These are phyloP conservation scores for Chrysoperla carnea DNA, from an alignment of 1,140 invertebrate genomes.

Conservation along the genomic window DNA sequence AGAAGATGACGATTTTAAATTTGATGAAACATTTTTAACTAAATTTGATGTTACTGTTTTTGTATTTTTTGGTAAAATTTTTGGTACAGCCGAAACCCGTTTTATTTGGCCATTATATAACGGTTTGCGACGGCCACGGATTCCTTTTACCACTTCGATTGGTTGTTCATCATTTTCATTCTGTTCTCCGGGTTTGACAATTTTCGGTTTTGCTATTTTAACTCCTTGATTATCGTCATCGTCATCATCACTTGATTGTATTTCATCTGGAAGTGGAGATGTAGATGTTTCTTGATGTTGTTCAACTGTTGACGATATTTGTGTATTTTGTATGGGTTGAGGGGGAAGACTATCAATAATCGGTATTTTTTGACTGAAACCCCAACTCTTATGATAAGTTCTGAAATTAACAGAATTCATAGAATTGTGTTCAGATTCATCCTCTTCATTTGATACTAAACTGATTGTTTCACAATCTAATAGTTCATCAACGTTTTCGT, in stretches of 20 bases:
- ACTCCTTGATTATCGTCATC: neutral
- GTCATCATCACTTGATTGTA: neutral
- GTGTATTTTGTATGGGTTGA: neutral
- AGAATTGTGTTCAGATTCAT: constrained; percentile 26
- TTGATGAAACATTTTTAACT: constrained; percentile 15
- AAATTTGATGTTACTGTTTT: constrained; percentile 14
- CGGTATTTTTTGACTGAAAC: constrained; percentile 7
- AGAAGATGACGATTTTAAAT: constrained; percentile 7
- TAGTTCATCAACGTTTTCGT: constrained; percentile 26
- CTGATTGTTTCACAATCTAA: constrained; percentile 47
- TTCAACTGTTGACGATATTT: neutral
- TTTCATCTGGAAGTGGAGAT: neutral
- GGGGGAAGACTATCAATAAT: neutral
- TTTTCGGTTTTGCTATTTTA: neutral
- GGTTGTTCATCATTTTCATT: constrained; percentile 18
- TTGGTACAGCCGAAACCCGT: constrained; percentile 13
- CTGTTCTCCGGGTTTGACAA: constrained; percentile 1
- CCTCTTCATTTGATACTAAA: constrained; percentile 46
- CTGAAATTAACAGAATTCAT: constrained; percentile 21
- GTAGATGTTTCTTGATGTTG: no score
- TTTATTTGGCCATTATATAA: constrained; percentile 33
- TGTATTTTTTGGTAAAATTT: constrained; percentile 4
- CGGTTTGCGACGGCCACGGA: constrained; percentile 59
- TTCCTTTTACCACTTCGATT: constrained; percentile 34
- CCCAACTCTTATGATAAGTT: constrained; percentile 21